Evolutionary conservation across 2,888 invertebrate genomes (phyloP).

Genomic region (Noctua fimbriata): DNA sequence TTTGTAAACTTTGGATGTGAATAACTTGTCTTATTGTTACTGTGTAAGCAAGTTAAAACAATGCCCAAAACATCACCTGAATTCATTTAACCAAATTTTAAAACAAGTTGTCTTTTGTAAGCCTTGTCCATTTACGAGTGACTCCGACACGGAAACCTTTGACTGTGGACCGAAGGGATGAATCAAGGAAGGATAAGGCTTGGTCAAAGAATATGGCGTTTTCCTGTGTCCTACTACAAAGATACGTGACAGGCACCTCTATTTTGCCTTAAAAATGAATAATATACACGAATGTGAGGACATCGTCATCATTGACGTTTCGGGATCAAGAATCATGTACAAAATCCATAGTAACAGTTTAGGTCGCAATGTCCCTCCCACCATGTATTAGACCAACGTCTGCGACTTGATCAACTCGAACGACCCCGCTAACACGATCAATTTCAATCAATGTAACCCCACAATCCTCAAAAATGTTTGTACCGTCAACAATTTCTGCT

Average conservation of each 20-base stretch:
- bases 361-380: neutral
- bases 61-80: neutral
- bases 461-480: neutral
- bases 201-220: neutral
- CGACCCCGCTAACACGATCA: neutral
- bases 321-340: neutral
- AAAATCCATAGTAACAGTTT: neutral
- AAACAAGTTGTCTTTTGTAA: neutral
- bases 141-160: neutral
- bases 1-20: slow-evolving; percentile 67
- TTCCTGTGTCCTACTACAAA: neutral
- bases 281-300: neutral
- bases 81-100: neutral
- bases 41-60: slow-evolving; percentile 28
- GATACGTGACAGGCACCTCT: neutral
- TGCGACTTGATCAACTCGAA: neutral
- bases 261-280: neutral
- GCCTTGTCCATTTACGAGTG: neutral
- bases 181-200: neutral
- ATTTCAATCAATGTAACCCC: neutral
- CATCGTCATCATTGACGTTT: neutral
- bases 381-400: neutral
- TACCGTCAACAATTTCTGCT: neutral
- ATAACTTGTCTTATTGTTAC: slow-evolving; percentile 23
- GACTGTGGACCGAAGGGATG: neutral